phyloP scores from a whole-genome alignment of 2,797 vertebrate genomes.

The Myripristis jacobus region DNA sequence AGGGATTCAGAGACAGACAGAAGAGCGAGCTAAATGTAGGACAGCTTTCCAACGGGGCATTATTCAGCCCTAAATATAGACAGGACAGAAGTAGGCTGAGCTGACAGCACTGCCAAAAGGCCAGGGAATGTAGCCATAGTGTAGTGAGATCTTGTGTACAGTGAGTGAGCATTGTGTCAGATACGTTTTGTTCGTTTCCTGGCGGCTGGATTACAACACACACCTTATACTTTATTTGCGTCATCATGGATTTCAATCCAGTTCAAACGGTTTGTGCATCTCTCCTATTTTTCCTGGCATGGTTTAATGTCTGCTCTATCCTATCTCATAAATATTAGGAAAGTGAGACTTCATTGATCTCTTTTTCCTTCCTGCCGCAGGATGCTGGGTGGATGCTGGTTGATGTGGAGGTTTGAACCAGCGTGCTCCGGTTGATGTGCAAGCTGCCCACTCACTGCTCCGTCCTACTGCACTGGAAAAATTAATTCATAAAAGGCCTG shows the following conservation, averaged over 20 bases:
- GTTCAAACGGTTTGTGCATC: neutral
- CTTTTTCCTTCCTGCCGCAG: too few relatives aligned
- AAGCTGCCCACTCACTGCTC: slow-evolving; percentile 60
- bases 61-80: slow-evolving; percentile 84
- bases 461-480: slow-evolving; percentile 19
- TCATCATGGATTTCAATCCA: neutral
- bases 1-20: slow-evolving; percentile 55
- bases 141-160: slow-evolving; percentile 35
- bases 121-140: slow-evolving; percentile 48
- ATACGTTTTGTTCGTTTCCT: neutral
- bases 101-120: slow-evolving; percentile 61
- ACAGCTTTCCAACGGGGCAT: slow-evolving; percentile 80
- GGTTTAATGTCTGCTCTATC: neutral
- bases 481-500: too few relatives aligned
- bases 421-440: slow-evolving; percentile 29
- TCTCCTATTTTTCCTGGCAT: neutral
- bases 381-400: neutral
- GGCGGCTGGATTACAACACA: neutral
- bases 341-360: neutral
- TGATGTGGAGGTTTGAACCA: neutral
- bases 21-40: slow-evolving; percentile 78
- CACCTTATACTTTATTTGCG: neutral
- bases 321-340: neutral
- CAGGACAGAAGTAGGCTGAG: slow-evolving; percentile 79
- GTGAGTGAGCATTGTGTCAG: slow-evolving; percentile 8